These are phyloP conservation scores for Masnerella sp. DNA, from an alignment of 2,888 invertebrate genomes.

Conservation along the genomic window DNA sequence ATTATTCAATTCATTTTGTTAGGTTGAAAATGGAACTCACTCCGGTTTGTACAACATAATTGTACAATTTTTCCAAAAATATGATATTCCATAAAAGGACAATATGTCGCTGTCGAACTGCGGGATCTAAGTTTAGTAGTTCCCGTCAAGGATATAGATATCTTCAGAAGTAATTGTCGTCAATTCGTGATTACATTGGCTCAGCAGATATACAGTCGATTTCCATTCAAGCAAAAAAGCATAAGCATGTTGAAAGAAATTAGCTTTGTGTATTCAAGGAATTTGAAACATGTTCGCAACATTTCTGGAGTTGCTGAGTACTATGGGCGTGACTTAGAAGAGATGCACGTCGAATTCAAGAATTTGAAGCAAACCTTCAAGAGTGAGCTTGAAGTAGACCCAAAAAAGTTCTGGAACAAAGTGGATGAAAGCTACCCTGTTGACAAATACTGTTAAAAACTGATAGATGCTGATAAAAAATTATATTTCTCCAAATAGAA, in stretches of 20 bases:
- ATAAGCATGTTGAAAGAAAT: slow-evolving; percentile 22
- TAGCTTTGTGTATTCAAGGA: slow-evolving; percentile 12
- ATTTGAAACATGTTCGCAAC: too few relatives aligned
- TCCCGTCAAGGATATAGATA: slow-evolving; percentile 9
- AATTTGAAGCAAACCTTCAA: too few relatives aligned
- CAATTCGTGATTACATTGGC: slow-evolving; percentile 26
- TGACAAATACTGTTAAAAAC: too few relatives aligned
- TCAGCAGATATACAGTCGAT: slow-evolving; percentile 13
- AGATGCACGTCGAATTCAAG: too few relatives aligned
- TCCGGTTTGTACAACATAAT: slow-evolving; percentile 9
- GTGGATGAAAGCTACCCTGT: too few relatives aligned
- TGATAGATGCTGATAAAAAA: too few relatives aligned
- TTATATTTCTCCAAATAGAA: too few relatives aligned
- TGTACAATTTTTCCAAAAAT: slow-evolving; percentile 10
- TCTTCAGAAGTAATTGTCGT: slow-evolving; percentile 19
- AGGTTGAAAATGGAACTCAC: slow-evolving; percentile 8
- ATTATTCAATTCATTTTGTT: background rate
- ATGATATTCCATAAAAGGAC: slow-evolving; percentile 22
- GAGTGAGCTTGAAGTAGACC: too few relatives aligned
- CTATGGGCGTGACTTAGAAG: too few relatives aligned
- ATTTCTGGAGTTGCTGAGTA: too few relatives aligned
- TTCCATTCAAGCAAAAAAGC: slow-evolving; percentile 20
- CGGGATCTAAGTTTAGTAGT: slow-evolving; percentile 2
- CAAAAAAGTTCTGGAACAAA: too few relatives aligned
- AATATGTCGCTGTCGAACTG: slow-evolving; percentile 60